Base-by-base conservation (phyloP, 2,113 vertebrate genomes). In the Ceyx margarethae region DNA sequence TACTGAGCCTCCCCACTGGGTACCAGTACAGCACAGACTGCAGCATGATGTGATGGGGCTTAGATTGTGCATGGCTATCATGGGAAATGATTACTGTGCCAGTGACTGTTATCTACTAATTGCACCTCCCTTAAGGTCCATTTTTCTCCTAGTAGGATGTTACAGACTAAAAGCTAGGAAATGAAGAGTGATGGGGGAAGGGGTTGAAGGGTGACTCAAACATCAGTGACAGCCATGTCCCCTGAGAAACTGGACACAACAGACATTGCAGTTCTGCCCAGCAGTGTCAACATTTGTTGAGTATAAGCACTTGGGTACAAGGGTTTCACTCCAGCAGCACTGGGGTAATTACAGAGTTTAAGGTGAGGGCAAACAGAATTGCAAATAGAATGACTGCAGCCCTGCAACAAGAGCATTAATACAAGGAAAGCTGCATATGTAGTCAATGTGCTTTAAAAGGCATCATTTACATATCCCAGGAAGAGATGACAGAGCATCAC, bases 401-500 rank as follows among this genome's bases (percentile, higher is more conserved):
- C 57, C 57, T 68, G 74, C 71, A 81, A 25, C 37, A 33, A 23
- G 43, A 67, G 56, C 61, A 25, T 31, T 29, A 22, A 29, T 1
- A 2, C 65, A 65, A 43, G 43, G 45, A 75, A 66, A 31, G 37
- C 62, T 42, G 54, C 62, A 37, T 11, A 31, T 54, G 40, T 8
- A 29, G 56, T 58, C 72, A 8, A 20, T 42, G 50, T 46, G 77
- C 74, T 93, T 40, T 51, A 81, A 79, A 85, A 13, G 10, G 84
- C 71, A 57, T 62, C 68, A 67, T 71, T 85, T 82, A 62, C 76
- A 73, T 28, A 54, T 37, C 68, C 53, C 75, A 56, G 79, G 28
- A 53, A 93, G 53, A 66, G 72, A 87, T 87, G 78, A 87, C 85
- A 87, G 50, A 91, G 89, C 90, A 74, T 60, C 53, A 33, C 37